Conservation (phyloP, 2,797 vertebrate genomes). For the Rachycentron canadum region DNA sequence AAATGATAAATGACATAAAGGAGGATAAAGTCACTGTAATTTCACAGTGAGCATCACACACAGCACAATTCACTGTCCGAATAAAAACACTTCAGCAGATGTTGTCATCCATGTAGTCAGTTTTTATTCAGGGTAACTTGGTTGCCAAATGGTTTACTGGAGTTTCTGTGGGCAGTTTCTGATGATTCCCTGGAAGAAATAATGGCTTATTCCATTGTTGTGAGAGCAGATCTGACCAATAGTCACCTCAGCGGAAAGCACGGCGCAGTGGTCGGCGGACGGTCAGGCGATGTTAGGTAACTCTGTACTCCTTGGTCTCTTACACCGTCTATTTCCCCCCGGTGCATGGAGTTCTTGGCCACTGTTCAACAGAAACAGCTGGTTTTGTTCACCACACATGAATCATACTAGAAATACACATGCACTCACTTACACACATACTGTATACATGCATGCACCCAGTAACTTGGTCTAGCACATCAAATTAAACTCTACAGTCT, state of each 20-base stretch:
- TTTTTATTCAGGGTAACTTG: background rate
- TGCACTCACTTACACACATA: conserved; percentile 59
- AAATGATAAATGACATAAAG: background rate
- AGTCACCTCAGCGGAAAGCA: conserved; percentile 46
- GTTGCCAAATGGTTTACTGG: conserved; percentile 2
- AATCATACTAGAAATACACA: conserved; percentile 70
- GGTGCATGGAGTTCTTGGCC: conserved; percentile 65
- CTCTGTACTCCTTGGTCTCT: conserved; percentile 52
- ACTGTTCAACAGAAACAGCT: conserved; percentile 80
- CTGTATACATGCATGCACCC: conserved; percentile 50
- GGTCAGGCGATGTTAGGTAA: conserved; percentile 66
- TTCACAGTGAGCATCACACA: conserved; percentile 2
- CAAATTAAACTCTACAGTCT: conserved; percentile 66
- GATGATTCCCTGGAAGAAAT: conserved; percentile 4
- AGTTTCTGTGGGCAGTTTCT: conserved; percentile 12
- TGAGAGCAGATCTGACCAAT: conserved; percentile 43
- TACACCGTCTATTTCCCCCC: conserved; percentile 46
- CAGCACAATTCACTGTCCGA: background rate
- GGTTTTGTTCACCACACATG: conserved; percentile 81
- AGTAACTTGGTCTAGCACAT: conserved; percentile 52
- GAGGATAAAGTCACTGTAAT: background rate
- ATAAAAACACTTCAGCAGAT: background rate
- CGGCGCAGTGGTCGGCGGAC: conserved; percentile 50
- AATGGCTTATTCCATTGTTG: conserved; percentile 26
- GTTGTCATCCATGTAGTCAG: background rate